A percentile compares a stretch with the other conserved stretches of the same genome.
phyloP scores from a whole-genome alignment of 2,888 invertebrate species.

The Pandemis heparana region DNA sequence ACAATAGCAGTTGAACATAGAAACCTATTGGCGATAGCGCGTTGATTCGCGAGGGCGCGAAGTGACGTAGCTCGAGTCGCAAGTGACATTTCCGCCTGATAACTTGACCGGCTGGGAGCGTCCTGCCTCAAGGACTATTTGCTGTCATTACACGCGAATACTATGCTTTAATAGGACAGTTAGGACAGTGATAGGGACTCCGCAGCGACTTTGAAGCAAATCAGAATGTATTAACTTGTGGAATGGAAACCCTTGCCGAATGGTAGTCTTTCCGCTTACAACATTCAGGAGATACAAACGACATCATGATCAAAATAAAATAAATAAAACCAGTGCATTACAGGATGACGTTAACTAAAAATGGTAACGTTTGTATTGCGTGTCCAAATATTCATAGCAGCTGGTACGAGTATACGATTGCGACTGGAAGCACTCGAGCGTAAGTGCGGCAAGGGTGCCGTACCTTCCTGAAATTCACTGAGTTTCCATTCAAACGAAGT shows the following conservation, averaged over 20 bases:
- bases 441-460: slow-evolving; percentile 38
- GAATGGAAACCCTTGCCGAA: slow-evolving; percentile 25
- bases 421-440: slow-evolving; percentile 17
- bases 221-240: slow-evolving; percentile 27
- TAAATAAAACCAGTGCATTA: neutral
- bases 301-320: neutral
- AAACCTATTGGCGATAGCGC: slow-evolving; percentile 9
- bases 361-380: slow-evolving; percentile 30
- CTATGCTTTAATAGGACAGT: slow-evolving; percentile 29
- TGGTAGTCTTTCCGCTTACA: neutral
- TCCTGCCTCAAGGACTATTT: slow-evolving; percentile 55
- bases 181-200: slow-evolving; percentile 22
- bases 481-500: slow-evolving; percentile 31
- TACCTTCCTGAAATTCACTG: slow-evolving; percentile 37
- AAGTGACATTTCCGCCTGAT: slow-evolving; percentile 80
- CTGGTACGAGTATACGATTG: slow-evolving; percentile 34
- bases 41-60: slow-evolving; percentile 60
- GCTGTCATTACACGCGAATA: slow-evolving; percentile 35
- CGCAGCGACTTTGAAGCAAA: slow-evolving; percentile 10
- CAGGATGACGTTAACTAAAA: slow-evolving; percentile 6
- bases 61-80: slow-evolving; percentile 59
- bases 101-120: slow-evolving; percentile 54
- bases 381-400: slow-evolving; percentile 37
- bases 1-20: neutral
- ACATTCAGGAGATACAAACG: slow-evolving; percentile 4